Base-by-base conservation (phyloP, 2,888 invertebrate genomes). In the Drosophila merina region DNA sequence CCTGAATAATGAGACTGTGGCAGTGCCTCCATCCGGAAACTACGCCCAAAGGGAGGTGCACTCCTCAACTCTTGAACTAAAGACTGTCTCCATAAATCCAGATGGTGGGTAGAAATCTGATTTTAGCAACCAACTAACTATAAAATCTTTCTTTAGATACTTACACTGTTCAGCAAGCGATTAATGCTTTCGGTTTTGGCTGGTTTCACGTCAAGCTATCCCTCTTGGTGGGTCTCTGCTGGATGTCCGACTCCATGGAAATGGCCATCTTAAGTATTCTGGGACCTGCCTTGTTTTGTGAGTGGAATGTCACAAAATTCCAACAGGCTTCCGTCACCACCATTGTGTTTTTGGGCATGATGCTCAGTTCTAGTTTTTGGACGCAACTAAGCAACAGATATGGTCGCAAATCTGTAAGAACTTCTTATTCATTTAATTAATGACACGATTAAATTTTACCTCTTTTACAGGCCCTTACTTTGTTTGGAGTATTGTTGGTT, bases 191-290 rank as follows among this genome's bases (percentile, higher is more conserved):
- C 47, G 97, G 97, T 1, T 97, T 97, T 91, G 97, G 97, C 36
- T 96, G 96, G 94, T 97, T 97, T 90, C 97, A 97, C 94, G 96
- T 97, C 0, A 96, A 96, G 90, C 90, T 97, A 48, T 97, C 97
- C 0, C 92, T 97, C 14, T 96, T 96, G 88, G 97, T 97, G 14
- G 97, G 97, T 0, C 92, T 97, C 1, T 96, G 97, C 89, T 96
- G 97, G 98, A 98, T 98, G 98, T 97, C 98, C 0, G 98, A 98
- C 91, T 97, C 98, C 58, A 98, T 98, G 98, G 98, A 98, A 92
- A 98, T 98, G 97, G 98, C 98, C 89, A 97, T 99, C 85, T 92
- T 98, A 38, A 97, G 97, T 80, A 97, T 99, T 72, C 92, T 99
- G 40, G 97, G 97, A 12, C 98, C 98, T 9, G 97, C 98, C 0